Evolutionary conservation across 2,888 invertebrate species (phyloP), one percentile per base, ranked within the genome.

Genomic region (Cephonodes hylas): DNA sequence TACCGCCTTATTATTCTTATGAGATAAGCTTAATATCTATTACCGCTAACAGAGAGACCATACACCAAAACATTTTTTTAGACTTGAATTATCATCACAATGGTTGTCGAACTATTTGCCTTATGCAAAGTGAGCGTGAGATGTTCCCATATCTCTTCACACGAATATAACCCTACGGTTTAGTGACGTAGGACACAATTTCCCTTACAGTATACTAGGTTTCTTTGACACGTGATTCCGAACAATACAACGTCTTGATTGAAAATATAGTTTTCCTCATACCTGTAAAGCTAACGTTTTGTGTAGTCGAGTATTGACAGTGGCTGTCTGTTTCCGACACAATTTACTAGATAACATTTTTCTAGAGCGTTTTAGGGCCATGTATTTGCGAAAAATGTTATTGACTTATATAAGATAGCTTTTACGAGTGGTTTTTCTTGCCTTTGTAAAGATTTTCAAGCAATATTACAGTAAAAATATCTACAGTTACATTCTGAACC

Each of bases 21-120:
- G 34, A 34, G 10, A 13, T 13, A 1, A n/a, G n/a, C 3, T n/a
- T n/a, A 38, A 4, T 3, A 0, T n/a, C 3, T 27, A 31, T 10
- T 31, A 13, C 45, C 31, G 53, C 53, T 53, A 7, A 8, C 42
- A 22, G 6, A 34, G 5, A 15, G 18, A 48, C 61, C 61, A 44
- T 27, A 42, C n/a, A 53, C 22, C 46, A n/a, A 38, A 64, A 46
- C 22, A 31, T 60, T 67, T 65, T 68, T 66, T 66, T 61, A 63
- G 61, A 63, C 63, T 38, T 59, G 31, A 62, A 70, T 70, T 69
- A 61, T 45, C 72, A 70, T 72, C 38, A 68, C 67, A 72, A 72
- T 72, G 62, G 57, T 23, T 63, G 58, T 61, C 44, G 66, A 64
- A 68, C 62, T 65, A 66, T 66, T 66, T 61, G 63, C 53, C 34